A percentile compares a stretch with the other conserved stretches of the same genome.
These are phyloP conservation scores for Neodiprion pinetum DNA, from an alignment of 1,140 invertebrate species.

Conservation along the genomic window DNA sequence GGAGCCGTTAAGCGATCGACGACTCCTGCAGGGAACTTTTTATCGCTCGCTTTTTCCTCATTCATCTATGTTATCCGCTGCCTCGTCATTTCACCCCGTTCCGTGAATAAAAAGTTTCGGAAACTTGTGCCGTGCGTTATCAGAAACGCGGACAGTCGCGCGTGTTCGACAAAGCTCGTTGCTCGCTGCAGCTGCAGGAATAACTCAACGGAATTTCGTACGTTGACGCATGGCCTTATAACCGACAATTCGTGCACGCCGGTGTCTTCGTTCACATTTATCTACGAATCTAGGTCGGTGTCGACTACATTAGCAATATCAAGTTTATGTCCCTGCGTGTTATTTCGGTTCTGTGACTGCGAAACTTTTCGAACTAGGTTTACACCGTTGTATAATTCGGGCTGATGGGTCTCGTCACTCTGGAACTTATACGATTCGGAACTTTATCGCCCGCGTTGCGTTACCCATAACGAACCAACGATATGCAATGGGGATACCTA, in stretches of 20 bases:
- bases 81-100: too few species aligned
- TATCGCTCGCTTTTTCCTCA: background rate
- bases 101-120: background rate
- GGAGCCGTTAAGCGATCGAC: too few species aligned
- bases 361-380: background rate
- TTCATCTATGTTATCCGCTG: background rate
- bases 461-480: too few species aligned
- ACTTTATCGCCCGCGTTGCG: too few species aligned
- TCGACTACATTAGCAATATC: slow-evolving; percentile 3
- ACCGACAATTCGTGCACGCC: background rate
- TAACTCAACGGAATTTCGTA: background rate
- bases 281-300: background rate
- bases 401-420: background rate
- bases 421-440: too few species aligned
- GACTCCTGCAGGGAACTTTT: background rate
- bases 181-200: too few species aligned
- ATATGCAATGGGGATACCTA: too few species aligned
- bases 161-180: too few species aligned
- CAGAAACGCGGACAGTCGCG: too few species aligned
- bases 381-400: background rate
- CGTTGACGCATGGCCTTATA: background rate
- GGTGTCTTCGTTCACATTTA: background rate
- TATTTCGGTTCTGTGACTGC: background rate
- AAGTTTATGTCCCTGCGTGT: background rate
- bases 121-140: background rate